Conservation (phyloP, 2,113 vertebrate species). For the Leucopsar rothschildi region DNA sequence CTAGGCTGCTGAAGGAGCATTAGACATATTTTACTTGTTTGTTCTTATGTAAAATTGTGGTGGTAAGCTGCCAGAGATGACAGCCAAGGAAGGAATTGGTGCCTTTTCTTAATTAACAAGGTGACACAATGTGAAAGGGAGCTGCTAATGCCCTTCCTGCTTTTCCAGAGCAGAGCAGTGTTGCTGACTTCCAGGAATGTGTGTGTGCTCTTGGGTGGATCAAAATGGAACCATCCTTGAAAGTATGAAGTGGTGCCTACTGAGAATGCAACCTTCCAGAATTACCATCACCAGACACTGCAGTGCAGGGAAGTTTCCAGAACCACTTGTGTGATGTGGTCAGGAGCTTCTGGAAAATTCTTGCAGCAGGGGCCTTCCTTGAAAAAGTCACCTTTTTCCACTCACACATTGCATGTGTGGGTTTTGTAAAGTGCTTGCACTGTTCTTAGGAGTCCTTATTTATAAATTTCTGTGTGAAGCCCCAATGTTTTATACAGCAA, state of each 20-base stretch:
- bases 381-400: not conserved
- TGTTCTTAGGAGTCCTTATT: conserved; percentile 17
- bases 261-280: not conserved
- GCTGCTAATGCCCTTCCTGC: not conserved
- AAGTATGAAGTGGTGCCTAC: not conserved
- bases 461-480: conserved; percentile 11
- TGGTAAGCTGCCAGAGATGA: not conserved
- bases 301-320: not conserved
- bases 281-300: not conserved
- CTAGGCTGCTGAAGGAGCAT: not conserved
- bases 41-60: not conserved
- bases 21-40: not conserved
- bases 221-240: not conserved
- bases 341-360: not conserved
- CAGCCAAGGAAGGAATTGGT: not conserved
- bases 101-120: not conserved
- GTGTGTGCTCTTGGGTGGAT: not conserved
- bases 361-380: not conserved
- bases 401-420: not conserved
- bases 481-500: conserved; percentile 3
- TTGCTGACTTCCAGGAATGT: not conserved
- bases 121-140: not conserved
- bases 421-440: not conserved
- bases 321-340: not conserved
- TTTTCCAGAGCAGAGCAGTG: not conserved